A percentile compares a stretch with the other conserved stretches of the same genome.
These are phyloP conservation scores for Muscicapa adusta DNA, from an alignment of 2,113 vertebrate genomes.

Conservation along the genomic window DNA sequence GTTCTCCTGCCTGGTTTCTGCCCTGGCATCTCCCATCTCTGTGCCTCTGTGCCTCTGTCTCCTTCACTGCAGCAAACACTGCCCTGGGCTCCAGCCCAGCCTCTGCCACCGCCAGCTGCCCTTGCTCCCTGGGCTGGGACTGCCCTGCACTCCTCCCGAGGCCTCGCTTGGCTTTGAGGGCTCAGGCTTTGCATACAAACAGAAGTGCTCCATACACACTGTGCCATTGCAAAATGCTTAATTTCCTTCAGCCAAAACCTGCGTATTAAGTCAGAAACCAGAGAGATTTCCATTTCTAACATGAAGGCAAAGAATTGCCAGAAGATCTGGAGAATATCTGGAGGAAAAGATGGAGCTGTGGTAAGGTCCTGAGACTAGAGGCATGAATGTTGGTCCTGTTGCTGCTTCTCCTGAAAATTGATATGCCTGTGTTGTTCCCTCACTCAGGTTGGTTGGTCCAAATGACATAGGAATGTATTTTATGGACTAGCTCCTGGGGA, in stretches of 20 bases:
- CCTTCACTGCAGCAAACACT: not conserved
- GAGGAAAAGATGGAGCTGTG: not conserved
- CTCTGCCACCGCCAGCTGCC: not conserved
- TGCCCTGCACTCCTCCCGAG: not conserved
- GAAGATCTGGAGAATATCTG: not conserved
- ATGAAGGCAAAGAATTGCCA: not conserved
- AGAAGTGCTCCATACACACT: not conserved
- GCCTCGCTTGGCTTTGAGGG: not conserved
- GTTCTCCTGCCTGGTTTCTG: not conserved
- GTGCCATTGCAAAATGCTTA: not conserved
- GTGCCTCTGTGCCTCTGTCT: not conserved
- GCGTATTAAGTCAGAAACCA: not conserved
- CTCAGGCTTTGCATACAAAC: not conserved
- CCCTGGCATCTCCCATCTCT: not conserved
- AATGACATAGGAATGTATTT: not conserved
- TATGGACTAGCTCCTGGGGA: not conserved
- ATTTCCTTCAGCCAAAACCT: not conserved
- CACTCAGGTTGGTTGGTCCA: not conserved
- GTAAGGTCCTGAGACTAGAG: not conserved
- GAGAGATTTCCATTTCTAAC: not conserved
- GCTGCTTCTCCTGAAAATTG: not conserved
- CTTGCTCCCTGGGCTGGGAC: not conserved
- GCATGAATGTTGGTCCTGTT: not conserved
- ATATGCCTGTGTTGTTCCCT: not conserved
- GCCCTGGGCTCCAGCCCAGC: not conserved